These are phyloP conservation scores for Prionailurus viverrinus DNA, from an alignment of 2,113 vertebrate genomes.

Conservation along the genomic window DNA sequence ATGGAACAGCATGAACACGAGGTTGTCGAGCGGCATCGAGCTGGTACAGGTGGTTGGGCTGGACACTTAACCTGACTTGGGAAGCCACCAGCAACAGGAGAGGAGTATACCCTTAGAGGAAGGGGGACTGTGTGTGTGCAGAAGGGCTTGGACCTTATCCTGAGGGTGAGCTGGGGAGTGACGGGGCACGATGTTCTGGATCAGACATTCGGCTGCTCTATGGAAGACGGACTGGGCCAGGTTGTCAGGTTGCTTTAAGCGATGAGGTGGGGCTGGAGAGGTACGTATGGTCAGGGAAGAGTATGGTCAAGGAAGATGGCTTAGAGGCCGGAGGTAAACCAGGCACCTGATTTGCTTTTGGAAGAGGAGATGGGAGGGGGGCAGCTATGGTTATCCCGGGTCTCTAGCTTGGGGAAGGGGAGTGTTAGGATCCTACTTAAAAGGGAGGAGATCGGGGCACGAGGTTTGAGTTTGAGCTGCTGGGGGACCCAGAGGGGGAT, in stretches of 20 bases:
- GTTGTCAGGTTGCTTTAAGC: not conserved
- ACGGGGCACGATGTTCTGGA: not conserved
- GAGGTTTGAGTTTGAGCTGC: not conserved
- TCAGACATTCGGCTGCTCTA: not conserved
- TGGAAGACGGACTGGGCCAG: not conserved
- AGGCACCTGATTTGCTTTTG: too few relatives aligned
- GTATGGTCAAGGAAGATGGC: not conserved
- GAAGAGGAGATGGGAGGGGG: not conserved
- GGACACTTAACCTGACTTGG: accelerated
- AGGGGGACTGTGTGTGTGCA: accelerated
- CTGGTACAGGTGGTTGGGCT: too few relatives aligned
- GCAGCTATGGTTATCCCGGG: too few relatives aligned
- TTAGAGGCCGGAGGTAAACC: not conserved
- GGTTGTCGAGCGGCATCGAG: accelerated
- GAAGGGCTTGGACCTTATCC: not conserved
- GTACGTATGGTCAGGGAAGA: too few relatives aligned
- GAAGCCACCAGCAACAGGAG: not conserved
- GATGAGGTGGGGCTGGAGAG: not conserved
- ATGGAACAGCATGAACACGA: not conserved
- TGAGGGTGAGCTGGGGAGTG: not conserved
- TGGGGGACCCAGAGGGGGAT: not conserved
- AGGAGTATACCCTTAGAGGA: not conserved
- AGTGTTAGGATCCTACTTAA: not conserved
- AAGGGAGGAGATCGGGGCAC: not conserved
- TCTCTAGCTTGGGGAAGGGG: not conserved